A percentile compares a stretch with the other conserved stretches of the same genome.
Evolutionary conservation across 2,888 invertebrate genomes (phyloP).

Genomic region (Congeria kusceri): DNA sequence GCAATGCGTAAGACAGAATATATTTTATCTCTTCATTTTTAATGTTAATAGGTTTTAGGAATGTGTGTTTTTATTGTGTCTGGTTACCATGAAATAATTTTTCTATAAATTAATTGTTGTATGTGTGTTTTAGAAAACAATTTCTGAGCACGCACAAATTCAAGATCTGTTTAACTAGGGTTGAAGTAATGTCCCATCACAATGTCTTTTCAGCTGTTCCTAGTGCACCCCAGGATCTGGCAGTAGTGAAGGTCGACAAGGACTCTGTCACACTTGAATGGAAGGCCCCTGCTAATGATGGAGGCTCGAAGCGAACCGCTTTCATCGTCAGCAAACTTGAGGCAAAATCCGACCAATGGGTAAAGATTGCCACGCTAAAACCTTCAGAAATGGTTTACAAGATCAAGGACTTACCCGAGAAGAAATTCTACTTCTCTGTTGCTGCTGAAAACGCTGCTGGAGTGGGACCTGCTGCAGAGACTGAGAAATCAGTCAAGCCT

Average conservation of each 20-base stretch:
- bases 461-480: slow-evolving; percentile 73
- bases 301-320: slow-evolving; percentile 80
- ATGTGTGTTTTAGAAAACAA: no score
- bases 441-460: slow-evolving; percentile 83
- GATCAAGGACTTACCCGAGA: slow-evolving; percentile 77
- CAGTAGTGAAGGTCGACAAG: slow-evolving; percentile 75
- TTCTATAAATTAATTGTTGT: no score
- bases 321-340: slow-evolving; percentile 75
- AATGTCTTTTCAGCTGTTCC: slow-evolving; percentile 63
- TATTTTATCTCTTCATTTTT: no score
- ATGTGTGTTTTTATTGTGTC: no score
- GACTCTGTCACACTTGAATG: slow-evolving; percentile 80
- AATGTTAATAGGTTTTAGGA: no score
- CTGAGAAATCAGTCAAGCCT: slow-evolving; percentile 72
- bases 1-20: no score
- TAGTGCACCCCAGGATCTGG: slow-evolving; percentile 76
- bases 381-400: slow-evolving; percentile 75
- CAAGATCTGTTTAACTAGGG: no score
- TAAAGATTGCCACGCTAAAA: slow-evolving; percentile 72
- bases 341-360: slow-evolving; percentile 74
- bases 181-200: no score
- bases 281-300: slow-evolving; percentile 80
- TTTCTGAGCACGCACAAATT: no score
- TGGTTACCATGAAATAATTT: no score
- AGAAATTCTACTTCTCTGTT: slow-evolving; percentile 83